These are phyloP conservation scores for Upupa epops DNA, from an alignment of 2,113 vertebrate species.

Conservation along the genomic window DNA sequence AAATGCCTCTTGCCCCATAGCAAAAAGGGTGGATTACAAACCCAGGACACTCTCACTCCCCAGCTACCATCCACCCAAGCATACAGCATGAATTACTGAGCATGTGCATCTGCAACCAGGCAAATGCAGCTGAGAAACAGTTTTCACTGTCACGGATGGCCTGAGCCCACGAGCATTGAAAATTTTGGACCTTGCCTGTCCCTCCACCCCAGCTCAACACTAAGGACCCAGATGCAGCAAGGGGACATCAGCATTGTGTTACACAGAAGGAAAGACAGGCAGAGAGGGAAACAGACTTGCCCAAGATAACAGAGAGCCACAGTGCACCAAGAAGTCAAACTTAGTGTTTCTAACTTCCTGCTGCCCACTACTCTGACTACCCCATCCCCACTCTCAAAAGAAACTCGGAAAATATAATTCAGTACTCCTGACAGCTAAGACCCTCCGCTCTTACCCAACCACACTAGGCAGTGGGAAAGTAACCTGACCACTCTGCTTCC, in stretches of 20 bases:
- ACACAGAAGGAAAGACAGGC: conserved; percentile 46
- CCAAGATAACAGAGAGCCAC: conserved; percentile 45
- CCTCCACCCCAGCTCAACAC: not conserved
- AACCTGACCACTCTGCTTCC: not conserved
- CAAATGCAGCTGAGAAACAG: not conserved
- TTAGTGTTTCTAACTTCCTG: conserved; percentile 5
- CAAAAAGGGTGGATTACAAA: not conserved
- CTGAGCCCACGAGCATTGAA: not conserved
- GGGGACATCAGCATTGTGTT: conserved; percentile 49
- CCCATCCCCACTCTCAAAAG: not conserved
- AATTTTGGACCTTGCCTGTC: not conserved
- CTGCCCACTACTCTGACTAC: not conserved
- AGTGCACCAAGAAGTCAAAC: conserved; percentile 43
- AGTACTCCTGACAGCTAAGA: not conserved
- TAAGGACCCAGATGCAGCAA: conserved; percentile 29
- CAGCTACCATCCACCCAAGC: not conserved
- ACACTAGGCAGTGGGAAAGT: not conserved
- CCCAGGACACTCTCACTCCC: not conserved
- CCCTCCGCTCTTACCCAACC: not conserved
- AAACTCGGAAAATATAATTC: not conserved
- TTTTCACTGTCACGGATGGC: not conserved
- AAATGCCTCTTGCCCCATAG: not conserved
- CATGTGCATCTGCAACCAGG: conserved; percentile 1
- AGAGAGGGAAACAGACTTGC: conserved; percentile 20
- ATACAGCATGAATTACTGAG: not conserved